These are phyloP conservation scores for Corythaixoides concolor DNA, from an alignment of 2,113 vertebrate species.

Conservation along the genomic window DNA sequence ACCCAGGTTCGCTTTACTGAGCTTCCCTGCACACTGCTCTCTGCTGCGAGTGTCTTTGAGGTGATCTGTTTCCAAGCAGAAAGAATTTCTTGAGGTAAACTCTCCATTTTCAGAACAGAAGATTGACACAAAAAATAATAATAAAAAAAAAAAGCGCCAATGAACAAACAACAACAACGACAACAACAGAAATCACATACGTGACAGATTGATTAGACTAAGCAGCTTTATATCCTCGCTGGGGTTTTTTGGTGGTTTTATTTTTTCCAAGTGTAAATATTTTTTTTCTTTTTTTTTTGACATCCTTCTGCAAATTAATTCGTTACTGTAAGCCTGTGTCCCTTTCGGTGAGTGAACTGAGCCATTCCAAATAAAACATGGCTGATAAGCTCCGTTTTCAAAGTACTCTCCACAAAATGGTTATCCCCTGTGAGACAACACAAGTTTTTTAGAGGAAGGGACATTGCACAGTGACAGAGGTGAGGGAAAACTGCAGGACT, in stretches of 20 bases:
- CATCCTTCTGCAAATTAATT: neutral
- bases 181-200: slow-evolving; percentile 16
- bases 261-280: neutral
- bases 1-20: neutral
- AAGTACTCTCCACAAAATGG: neutral
- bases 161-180: neutral
- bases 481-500: neutral
- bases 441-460: neutral
- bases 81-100: slow-evolving; percentile 77
- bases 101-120: slow-evolving; percentile 69
- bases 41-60: neutral
- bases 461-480: neutral
- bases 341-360: neutral
- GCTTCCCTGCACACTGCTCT: slow-evolving; percentile 15
- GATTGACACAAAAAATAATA: neutral
- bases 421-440: neutral
- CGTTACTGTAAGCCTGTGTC: slow-evolving; percentile 20
- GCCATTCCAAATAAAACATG: neutral
- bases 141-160: neutral
- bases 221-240: slow-evolving; percentile 7
- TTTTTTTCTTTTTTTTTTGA: neutral
- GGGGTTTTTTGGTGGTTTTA: neutral
- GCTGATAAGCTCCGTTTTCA: neutral
- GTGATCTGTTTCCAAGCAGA: slow-evolving; percentile 71
- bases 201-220: slow-evolving; percentile 29